Percentiles rank a stretch among this genome's conserved stretches.
These are phyloP conservation scores for Macrobrachium nipponense DNA, from an alignment of 1,140 invertebrate species.

Conservation along the genomic window DNA sequence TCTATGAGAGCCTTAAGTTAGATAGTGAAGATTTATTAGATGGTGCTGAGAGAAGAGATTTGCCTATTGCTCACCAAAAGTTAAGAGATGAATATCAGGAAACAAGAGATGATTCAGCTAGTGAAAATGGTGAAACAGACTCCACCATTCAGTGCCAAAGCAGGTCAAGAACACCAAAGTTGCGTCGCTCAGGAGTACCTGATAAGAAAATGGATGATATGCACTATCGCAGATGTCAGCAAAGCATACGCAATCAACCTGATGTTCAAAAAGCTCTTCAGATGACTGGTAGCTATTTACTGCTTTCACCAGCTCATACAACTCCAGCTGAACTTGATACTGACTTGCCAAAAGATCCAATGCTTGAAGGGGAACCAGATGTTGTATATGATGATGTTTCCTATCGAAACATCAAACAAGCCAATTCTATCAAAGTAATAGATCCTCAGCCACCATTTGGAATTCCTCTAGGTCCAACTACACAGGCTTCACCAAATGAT, in stretches of 20 bases:
- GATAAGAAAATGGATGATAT: conserved; percentile 82
- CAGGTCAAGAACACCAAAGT: conserved; percentile 42
- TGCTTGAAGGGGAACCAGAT: conserved; percentile 78
- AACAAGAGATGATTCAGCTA: conserved; percentile 22
- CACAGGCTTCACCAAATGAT: conserved; percentile 80
- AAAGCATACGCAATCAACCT: conserved; percentile 63
- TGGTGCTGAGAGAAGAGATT: conserved; percentile 80
- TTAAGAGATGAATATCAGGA: conserved; percentile 44
- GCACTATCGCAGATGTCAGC: conserved; percentile 80
- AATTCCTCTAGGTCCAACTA: conserved; percentile 84
- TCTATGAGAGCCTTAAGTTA: conserved; percentile 81
- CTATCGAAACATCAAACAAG: conserved; percentile 81
- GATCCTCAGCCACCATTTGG: conserved; percentile 91
- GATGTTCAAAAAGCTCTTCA: conserved; percentile 65
- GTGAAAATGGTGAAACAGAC: conserved; percentile 59
- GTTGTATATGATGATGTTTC: conserved; percentile 85
- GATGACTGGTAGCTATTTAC: conserved; percentile 77
- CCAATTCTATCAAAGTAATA: conserved; percentile 78
- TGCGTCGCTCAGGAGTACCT: conserved; percentile 68
- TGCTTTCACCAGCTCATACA: conserved; percentile 74
- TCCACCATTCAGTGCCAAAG: conserved; percentile 39
- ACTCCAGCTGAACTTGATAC: conserved; percentile 52
- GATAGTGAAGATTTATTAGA: conserved; percentile 86
- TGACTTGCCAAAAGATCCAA: conserved; percentile 34
- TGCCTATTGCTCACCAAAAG: conserved; percentile 72